Percentiles rank a stretch among this genome's conserved stretches.
These are phyloP conservation scores for Brachyistius frenatus DNA, from an alignment of 2,113 vertebrate genomes.

Conservation along the genomic window DNA sequence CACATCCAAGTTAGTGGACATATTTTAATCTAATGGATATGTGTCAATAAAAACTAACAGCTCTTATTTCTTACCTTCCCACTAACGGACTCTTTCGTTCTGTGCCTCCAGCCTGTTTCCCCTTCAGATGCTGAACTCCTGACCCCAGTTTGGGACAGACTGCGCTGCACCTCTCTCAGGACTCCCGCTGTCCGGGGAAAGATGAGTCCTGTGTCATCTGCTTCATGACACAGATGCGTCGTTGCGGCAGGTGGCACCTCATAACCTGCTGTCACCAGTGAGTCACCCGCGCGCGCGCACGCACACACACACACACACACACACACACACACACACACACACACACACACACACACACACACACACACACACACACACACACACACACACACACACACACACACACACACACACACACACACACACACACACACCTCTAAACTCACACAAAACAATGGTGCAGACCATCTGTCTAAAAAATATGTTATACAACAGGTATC, in stretches of 20 bases:
- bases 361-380: slow-evolving; percentile 45
- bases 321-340: slow-evolving; percentile 37
- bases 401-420: slow-evolving; percentile 33
- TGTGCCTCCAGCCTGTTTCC: background rate
- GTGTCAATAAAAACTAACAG: background rate
- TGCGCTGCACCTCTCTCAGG: slow-evolving; percentile 40
- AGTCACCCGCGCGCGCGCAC: slow-evolving; percentile 30
- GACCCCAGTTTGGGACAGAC: slow-evolving; percentile 54
- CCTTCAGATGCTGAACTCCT: slow-evolving; percentile 29
- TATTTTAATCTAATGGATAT: background rate
- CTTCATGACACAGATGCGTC: slow-evolving; percentile 33
- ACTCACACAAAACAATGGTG: slow-evolving; percentile 19
- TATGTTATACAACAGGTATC: slow-evolving; percentile 27
- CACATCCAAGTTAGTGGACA: background rate
- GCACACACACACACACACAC: slow-evolving; percentile 33
- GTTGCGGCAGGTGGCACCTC: slow-evolving; percentile 36
- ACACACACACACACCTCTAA: slow-evolving; percentile 32
- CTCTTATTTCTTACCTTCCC: background rate
- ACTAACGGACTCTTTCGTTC: slow-evolving; percentile 9
- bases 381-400: slow-evolving; percentile 28
- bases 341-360: slow-evolving; percentile 23
- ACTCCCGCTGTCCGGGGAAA: slow-evolving; percentile 30
- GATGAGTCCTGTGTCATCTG: slow-evolving; percentile 52
- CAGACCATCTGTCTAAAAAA: slow-evolving; percentile 54
- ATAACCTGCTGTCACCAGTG: slow-evolving; percentile 52